Evolutionary conservation across 2,888 invertebrate species (phyloP).

Genomic region (Octonoba sinensis): DNA sequence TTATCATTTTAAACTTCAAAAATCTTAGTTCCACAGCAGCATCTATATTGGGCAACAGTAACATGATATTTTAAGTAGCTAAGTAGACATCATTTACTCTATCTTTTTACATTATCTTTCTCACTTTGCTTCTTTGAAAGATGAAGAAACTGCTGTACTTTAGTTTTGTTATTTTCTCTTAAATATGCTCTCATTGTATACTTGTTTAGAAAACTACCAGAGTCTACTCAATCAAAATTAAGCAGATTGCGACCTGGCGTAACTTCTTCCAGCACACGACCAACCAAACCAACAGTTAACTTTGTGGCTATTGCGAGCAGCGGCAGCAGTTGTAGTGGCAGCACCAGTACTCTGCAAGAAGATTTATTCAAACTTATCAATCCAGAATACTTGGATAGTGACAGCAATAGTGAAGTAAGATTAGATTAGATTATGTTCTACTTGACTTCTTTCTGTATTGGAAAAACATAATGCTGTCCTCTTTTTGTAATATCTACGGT

Average conservation of each 20-base stretch:
- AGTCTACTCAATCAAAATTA: constrained; percentile 60
- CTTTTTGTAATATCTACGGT: no score
- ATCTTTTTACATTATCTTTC: no score
- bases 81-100: no score
- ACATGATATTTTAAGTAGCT: no score
- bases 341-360: constrained; percentile 80
- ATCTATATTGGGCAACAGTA: no score
- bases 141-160: no score
- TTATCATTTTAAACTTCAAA: no score
- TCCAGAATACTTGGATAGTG: constrained; percentile 76
- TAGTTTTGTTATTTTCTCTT: no score
- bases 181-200: neutral
- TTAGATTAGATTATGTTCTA: neutral
- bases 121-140: no score
- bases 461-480: neutral
- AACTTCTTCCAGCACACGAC: constrained; percentile 42
- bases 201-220: constrained; percentile 31
- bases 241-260: constrained; percentile 61
- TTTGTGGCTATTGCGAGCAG: constrained; percentile 56
- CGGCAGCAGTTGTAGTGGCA: constrained; percentile 66
- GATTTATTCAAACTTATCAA: constrained; percentile 89
- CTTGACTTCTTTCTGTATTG: neutral
- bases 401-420: constrained; percentile 61
- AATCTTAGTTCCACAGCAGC: no score
- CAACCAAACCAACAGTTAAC: constrained; percentile 46